Evolutionary conservation across 2,113 vertebrate genomes (phyloP).

Genomic region (Tympanuchus pallidicinctus): DNA sequence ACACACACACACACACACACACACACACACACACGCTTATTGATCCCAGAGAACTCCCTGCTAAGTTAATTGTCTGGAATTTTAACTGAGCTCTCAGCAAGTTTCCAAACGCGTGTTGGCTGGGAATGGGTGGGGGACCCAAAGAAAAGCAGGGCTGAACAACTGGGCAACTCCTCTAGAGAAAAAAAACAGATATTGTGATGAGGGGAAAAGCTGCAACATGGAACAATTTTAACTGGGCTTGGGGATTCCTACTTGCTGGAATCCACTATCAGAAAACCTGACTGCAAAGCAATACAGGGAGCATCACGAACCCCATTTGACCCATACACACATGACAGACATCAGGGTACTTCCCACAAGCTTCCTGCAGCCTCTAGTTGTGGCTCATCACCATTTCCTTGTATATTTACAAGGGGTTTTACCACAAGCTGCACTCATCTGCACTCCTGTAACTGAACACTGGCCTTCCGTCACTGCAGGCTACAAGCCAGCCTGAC

Average conservation of each 20-base stretch:
- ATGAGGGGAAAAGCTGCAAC: not conserved
- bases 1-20: conserved; percentile 50
- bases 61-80: conserved; percentile 71
- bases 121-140: conserved; percentile 57
- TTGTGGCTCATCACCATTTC: not conserved
- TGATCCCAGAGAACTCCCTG: conserved; percentile 66
- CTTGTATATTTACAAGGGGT: not conserved
- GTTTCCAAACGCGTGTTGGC: conserved; percentile 68
- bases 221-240: not conserved
- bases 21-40: conserved; percentile 52
- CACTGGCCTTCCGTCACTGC: not conserved
- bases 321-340: not conserved
- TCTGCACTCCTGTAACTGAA: not conserved
- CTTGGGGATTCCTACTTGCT: not conserved
- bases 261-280: not conserved
- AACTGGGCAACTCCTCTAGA: not conserved
- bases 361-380: not conserved
- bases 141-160: conserved; percentile 42
- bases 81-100: conserved; percentile 72
- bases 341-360: not conserved
- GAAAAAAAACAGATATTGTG: not conserved
- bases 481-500: not conserved
- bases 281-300: not conserved
- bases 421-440: not conserved
- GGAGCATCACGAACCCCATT: not conserved